Percentiles rank a stretch among this genome's conserved stretches.
Conservation (phyloP, 2,797 vertebrate genomes). For the Silurus aristotelis region DNA sequence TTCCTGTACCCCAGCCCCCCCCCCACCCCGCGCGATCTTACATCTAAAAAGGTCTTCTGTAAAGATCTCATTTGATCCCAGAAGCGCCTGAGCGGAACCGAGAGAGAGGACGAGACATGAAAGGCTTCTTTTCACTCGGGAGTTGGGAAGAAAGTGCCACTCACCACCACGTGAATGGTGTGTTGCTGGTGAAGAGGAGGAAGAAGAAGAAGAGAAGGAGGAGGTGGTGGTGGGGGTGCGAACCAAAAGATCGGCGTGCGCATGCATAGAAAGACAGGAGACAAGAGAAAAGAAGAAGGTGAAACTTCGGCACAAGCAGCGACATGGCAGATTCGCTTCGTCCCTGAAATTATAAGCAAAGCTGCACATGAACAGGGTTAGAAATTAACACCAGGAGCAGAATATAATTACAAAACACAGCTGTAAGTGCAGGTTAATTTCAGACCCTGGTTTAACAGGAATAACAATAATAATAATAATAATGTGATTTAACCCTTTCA, state of each 20-base stretch:
- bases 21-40: background rate
- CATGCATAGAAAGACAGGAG: slow-evolving; percentile 80
- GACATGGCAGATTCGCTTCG: slow-evolving; percentile 58
- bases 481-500: background rate
- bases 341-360: slow-evolving; percentile 57
- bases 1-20: background rate
- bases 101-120: background rate
- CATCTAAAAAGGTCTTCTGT: background rate
- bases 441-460: slow-evolving; percentile 32
- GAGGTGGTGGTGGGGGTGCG: slow-evolving; percentile 50
- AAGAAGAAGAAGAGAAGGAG: background rate
- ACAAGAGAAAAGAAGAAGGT: slow-evolving; percentile 83
- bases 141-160: slow-evolving; percentile 76
- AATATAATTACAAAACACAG: background rate
- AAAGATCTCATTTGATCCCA: slow-evolving; percentile 73
- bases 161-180: slow-evolving; percentile 99
- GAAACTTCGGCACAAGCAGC: slow-evolving; percentile 69
- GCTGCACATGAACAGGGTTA: slow-evolving; percentile 49
- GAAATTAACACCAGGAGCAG: slow-evolving; percentile 35
- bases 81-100: background rate
- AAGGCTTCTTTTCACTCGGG: slow-evolving; percentile 26
- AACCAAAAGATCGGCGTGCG: slow-evolving; percentile 90
- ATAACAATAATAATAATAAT: background rate
- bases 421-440: slow-evolving; percentile 25
- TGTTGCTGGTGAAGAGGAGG: slow-evolving; percentile 85